Base-by-base conservation (phyloP, 2,113 vertebrate species). In the Melanerpes aurifrons region DNA sequence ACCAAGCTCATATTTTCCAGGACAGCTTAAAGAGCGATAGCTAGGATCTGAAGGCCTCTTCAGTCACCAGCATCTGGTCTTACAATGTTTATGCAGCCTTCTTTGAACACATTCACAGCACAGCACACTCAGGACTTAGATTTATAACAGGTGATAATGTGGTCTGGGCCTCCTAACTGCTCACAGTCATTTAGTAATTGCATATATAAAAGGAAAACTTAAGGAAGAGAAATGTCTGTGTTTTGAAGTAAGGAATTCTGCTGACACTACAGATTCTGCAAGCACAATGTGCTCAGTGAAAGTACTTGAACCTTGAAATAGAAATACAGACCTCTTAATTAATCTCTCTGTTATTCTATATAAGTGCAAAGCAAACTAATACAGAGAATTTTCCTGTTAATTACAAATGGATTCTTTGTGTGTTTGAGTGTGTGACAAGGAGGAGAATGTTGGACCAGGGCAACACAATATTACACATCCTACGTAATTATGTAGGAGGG, bases 231-330 rank as follows among this genome's bases (percentile, higher is more conserved):
- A 93, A 90, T 82, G 63, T 70, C 80, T 85, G 66, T 71, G 54
- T 81, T 91, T 93, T 90, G 74, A 95, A 87, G 56, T 89, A 63
- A 92, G 76, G 53, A 91, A 74, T 95, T 96, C 84, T 87, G 97
- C 96, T 97, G 96, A 97, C 31, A 10, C 71, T 66, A 76, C 72
- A 67, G 68, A 86, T 92, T 95, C 94, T 81, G 71, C 81, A 91
- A 83, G 94, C 90, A 85, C 73, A 78, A 10, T 57, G 50, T 70
- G 67, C 92, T 95, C 82, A 77, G 19, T 96, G 90, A 64, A 96
- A 97, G 64, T 93, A 96, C 93, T 96, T 97, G 97, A 97, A 97
- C 97, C 97, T 95, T 97, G 96, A 97, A 97, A 97, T 97, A 95
- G 97, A 96, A 97, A 96, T 95, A 87, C 89, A 96, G 96, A 97